Base-by-base conservation (phyloP, 2,797 vertebrate genomes). In the Rachycentron canadum region DNA sequence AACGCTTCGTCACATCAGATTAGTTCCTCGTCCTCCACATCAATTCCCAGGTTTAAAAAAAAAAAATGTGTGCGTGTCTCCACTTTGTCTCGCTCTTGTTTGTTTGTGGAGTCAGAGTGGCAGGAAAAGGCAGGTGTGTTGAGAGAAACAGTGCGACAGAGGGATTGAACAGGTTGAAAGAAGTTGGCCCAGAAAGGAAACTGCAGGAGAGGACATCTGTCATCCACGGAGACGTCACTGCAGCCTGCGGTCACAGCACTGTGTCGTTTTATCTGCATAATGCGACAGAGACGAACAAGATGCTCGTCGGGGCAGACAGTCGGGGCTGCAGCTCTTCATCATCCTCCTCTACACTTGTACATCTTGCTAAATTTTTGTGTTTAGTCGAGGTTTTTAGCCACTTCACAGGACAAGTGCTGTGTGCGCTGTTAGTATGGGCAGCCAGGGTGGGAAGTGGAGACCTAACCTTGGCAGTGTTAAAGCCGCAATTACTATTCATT, bases 401-500 rank as follows among this genome's bases (percentile, higher is more conserved):
- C 49, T 64, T 40, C 38, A 45, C 55, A 34, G 75, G 75, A 58
- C 52, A 10, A 21, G 12, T 40, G 43, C 50, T 56, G 73, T 58
- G 66, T 32, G 7, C 5, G 34, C 25, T 58, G 67, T 78, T 73
- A 43, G 69, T 52, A 14, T 55, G 64, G 32, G 61, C 49, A 28
- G 52, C 60, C 53, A n/a, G 36, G 52, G 47, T 0, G 52, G 61
- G 32, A 58, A 66, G 34, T 13, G 57, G 41, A 76, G 68, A 25
- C 28, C 55, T 62, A 76, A 79, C 80, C 83, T 86, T 69, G 71
- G 84, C 67, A 23, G 60, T n/a, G 47, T 67, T 73, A 74, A 83
- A 76, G 60, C 83, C 17, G 12, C 60, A 28, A 80, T 90, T 87
- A 71, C 74, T 67, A 88, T 89, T 73, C 73, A 67, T 67, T 83